Base-by-base conservation (phyloP, 1,140 invertebrate genomes). In the Lepidurus apus region DNA sequence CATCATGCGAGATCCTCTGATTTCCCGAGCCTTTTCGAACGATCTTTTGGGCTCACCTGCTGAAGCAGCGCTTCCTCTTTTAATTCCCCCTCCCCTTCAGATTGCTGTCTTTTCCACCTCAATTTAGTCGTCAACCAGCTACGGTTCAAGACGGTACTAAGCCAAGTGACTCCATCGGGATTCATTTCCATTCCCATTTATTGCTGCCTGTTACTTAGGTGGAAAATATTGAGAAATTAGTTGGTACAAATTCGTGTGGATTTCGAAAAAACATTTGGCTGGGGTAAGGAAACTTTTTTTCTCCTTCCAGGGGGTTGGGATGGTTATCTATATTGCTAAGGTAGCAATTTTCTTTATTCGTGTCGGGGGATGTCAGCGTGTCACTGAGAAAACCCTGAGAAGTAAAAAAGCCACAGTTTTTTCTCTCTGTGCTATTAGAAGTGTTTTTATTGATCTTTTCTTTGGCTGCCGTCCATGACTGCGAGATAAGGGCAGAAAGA, bases 111-210 rank as follows among this genome's bases (percentile, higher is more conserved):
- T 65, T 65, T 21, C 53, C 53, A 65, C 53, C 53, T 65, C 53
- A n/a, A 65, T 65, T 65, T 65, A 65, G 53, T 65, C 53, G 53
- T 65, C 53, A 65, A 65, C 53, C 53, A 65, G 53, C 53, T n/a
- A 65, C 53, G 53, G 53, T 65, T 65, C 53, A 65, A 65, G 53
- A 65, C 53, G 53, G 53, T 65, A 65, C 53, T 65, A 65, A 65
- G 21, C 34, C 53, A n/a, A 65, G 53, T 65, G 53, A 65, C 53
- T 65, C 53, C 21, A 65, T 17, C 21, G 13, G 53, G 53, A 65
- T n/a, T 13, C 53, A 13, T 34, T 34, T 34, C 17, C 8, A 21
- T 21, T 65, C 53, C 53, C 53, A 65, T 65, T 65, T 17, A 17
- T 65, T 17, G 17, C 21, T 34, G 34, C 3, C 4, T 34, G 3